A percentile compares a stretch with the other conserved stretches of the same genome.
Conservation (phyloP, 2,797 vertebrate species). For the Hemibagrus guttatus region DNA sequence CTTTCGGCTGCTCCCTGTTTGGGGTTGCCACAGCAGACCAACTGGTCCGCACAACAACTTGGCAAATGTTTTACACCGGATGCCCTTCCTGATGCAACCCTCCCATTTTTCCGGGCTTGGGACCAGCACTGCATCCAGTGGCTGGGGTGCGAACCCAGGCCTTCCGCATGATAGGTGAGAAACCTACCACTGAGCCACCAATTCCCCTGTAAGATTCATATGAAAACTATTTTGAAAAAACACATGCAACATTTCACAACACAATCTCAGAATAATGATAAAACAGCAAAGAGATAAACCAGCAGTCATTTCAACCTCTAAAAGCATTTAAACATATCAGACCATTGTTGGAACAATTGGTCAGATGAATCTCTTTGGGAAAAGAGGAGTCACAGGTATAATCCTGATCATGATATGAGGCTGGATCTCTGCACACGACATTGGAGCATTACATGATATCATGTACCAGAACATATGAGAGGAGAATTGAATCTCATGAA, state of each 20-base stretch:
- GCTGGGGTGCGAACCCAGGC: too few relatives aligned
- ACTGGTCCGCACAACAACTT: too few relatives aligned
- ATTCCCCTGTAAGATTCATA: background rate
- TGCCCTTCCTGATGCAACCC: too few relatives aligned
- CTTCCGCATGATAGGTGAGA: too few relatives aligned
- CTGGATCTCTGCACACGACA: background rate
- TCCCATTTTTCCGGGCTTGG: too few relatives aligned
- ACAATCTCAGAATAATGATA: background rate
- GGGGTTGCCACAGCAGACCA: too few relatives aligned
- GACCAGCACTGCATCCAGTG: too few relatives aligned
- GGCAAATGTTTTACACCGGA: too few relatives aligned
- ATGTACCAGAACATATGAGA: background rate
- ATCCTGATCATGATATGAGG: background rate
- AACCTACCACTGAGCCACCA: too few relatives aligned
- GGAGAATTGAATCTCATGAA: background rate
- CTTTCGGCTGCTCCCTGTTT: too few relatives aligned
- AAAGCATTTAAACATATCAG: background rate
- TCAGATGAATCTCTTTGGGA: background rate
- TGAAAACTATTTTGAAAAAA: background rate
- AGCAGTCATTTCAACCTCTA: background rate
- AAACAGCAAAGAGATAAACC: background rate
- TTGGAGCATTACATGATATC: background rate
- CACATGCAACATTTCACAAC: background rate
- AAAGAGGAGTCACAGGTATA: background rate
- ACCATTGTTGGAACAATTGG: background rate